phyloP scores from a whole-genome alignment of 1,140 invertebrate genomes.

The Drosophila tristis region DNA sequence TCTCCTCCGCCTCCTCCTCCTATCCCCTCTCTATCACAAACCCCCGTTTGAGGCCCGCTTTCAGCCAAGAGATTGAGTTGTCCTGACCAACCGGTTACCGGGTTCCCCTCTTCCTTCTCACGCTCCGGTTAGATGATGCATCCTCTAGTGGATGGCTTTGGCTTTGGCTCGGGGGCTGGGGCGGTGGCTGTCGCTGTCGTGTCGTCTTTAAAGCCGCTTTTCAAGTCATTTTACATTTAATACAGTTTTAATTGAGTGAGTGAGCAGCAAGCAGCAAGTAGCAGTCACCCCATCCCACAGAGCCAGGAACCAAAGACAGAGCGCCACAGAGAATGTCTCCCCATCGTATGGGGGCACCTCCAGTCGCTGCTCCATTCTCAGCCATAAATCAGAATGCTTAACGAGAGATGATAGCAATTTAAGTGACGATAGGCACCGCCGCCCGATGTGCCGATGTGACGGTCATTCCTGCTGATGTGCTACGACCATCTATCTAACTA shows the following conservation, averaged over 20 bases:
- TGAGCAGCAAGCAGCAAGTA: constrained; percentile 10
- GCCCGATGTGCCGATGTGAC: constrained; percentile 28
- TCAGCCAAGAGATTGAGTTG: constrained; percentile 67
- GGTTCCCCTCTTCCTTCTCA: not conserved
- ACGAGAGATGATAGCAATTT: constrained; percentile 69
- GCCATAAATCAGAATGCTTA: constrained; percentile 73
- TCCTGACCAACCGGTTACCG: constrained; percentile 51
- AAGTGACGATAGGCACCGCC: constrained; percentile 42
- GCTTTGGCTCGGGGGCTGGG: too few relatives aligned
- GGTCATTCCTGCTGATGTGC: constrained; percentile 16
- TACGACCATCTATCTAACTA: too few relatives aligned
- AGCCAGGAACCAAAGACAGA: not conserved
- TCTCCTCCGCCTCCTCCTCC: not conserved
- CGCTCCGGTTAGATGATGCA: constrained; percentile 15
- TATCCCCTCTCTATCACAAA: not conserved
- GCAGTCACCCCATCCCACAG: constrained; percentile 1
- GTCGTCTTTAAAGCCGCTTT: constrained; percentile 49
- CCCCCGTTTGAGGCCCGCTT: constrained; percentile 9
- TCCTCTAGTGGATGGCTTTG: not conserved
- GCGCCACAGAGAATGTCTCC: too few relatives aligned
- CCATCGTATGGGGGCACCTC: not conserved
- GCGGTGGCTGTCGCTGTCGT: constrained; percentile 17
- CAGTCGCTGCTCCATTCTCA: constrained; percentile 9
- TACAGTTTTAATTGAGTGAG: constrained; percentile 78
- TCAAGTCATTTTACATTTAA: constrained; percentile 77